Evolutionary conservation across 2,113 vertebrate genomes (phyloP), one percentile per base, ranked within the genome.

Genomic region (Otis tarda): DNA sequence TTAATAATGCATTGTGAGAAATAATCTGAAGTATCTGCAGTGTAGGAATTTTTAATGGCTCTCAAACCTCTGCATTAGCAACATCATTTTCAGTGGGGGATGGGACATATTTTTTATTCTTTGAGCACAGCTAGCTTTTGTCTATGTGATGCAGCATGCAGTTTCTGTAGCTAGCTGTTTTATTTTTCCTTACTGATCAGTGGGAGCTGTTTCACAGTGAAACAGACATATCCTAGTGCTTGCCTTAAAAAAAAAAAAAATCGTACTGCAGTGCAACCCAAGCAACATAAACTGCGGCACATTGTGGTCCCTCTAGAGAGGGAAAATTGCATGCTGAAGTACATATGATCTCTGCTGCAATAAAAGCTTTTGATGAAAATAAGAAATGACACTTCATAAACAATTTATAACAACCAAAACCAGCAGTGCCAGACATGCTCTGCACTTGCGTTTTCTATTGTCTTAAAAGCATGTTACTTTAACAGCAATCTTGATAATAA

Each of bases 331-430:
- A 80, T 83, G 82, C 77, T 64, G 80, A 55, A 95, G 86, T 83
- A 91, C 76, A 75, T 60, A 76, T 35, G 56, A 61, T 57, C 63
- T 76, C 56, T 94, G 75, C 86, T 96, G 89, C 87, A 94, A 91
- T 89, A 95, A 69, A 35, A 89, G 80, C 43, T 65, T 92, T 90
- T 89, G 83, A 84, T 83, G 87, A 59, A 91, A 88, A 93, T 74
- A 90, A 89, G 77, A 76, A 93, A 65, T 82, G 81, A 81, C 87
- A 33, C 33, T 74, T 96, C 83, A 95, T 96, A 93, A 97, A 97
- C 95, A 96, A 97, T 94, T 96, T 88, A 97, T 89, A 91, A 14
- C 59, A 84, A 53, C 75, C 35, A 87, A 93, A 94, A 28, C 65
- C 8, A 86, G 89, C 75, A 45, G 37, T 60, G 76, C 37, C 25